Evolutionary conservation across 2,113 vertebrate genomes (phyloP).

Genomic region (Rhinichthys klamathensis): DNA sequence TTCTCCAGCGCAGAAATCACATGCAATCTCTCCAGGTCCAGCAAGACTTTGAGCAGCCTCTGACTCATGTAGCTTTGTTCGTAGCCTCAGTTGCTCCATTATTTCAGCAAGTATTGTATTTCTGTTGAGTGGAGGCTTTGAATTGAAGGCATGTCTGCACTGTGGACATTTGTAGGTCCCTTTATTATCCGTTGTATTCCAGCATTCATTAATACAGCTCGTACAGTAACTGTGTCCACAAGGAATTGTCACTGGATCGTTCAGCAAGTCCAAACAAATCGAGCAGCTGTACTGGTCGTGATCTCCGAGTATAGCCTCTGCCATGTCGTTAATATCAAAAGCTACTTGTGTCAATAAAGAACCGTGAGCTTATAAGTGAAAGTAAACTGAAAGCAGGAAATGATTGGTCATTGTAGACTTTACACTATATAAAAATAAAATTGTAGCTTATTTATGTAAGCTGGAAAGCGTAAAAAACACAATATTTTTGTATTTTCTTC

Average conservation of each 20-base stretch:
- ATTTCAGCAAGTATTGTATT: slow-evolving; percentile 52
- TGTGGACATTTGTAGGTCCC: slow-evolving; percentile 35
- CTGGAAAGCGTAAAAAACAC: neutral
- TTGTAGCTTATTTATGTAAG: neutral
- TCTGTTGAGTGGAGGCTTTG: slow-evolving; percentile 45
- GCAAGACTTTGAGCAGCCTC: neutral
- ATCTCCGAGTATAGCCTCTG: neutral
- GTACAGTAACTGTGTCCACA: slow-evolving; percentile 57
- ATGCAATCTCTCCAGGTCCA: slow-evolving; percentile 36
- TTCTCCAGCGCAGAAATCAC: slow-evolving; percentile 37
- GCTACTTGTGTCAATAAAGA: neutral
- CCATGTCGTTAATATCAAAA: slow-evolving; percentile 15
- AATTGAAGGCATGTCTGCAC: slow-evolving; percentile 34
- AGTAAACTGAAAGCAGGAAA: neutral
- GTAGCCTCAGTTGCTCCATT: slow-evolving; percentile 29
- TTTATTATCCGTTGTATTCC: neutral
- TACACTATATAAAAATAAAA: neutral
- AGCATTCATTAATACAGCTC: slow-evolving; percentile 48
- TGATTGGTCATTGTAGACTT: neutral
- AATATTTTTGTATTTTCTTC: neutral
- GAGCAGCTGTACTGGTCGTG: slow-evolving; percentile 49
- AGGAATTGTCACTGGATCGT: slow-evolving; percentile 53
- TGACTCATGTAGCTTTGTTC: neutral
- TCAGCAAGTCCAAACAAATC: slow-evolving; percentile 50
- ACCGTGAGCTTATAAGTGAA: neutral